These are phyloP conservation scores for Morus bassanus DNA, from an alignment of 2,797 vertebrate genomes.

Conservation along the genomic window DNA sequence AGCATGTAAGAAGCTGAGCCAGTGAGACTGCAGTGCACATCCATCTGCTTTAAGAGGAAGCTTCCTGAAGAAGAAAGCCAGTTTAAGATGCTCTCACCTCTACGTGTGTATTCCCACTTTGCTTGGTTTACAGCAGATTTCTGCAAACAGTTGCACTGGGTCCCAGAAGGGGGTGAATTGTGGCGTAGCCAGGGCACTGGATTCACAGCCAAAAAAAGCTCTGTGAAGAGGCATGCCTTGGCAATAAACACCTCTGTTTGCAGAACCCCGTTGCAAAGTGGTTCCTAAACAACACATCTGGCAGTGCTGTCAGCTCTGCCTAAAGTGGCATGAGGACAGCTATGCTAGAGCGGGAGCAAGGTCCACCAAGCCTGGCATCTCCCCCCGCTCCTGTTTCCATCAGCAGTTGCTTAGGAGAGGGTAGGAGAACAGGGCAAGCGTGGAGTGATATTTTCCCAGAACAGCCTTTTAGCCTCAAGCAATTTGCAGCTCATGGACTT, in stretches of 20 bases:
- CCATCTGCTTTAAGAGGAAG: neutral
- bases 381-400: neutral
- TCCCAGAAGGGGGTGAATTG: neutral
- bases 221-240: neutral
- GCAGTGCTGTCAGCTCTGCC: neutral
- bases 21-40: neutral
- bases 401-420: neutral
- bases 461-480: neutral
- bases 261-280: neutral
- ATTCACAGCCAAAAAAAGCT: neutral
- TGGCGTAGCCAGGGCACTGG: rapidly evolving
- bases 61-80: neutral
- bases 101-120: neutral
- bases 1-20: neutral
- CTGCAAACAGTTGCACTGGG: neutral
- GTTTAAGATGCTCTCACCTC: neutral
- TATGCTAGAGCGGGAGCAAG: neutral
- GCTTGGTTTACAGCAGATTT: neutral
- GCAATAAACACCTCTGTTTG: neutral
- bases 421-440: neutral
- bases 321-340: neutral
- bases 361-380: rapidly evolving
- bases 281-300: rapidly evolving
- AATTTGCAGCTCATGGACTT: neutral
- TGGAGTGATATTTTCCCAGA: neutral